These are phyloP conservation scores for Rhingia campestris DNA, from an alignment of 2,888 invertebrate genomes.

Conservation along the genomic window DNA sequence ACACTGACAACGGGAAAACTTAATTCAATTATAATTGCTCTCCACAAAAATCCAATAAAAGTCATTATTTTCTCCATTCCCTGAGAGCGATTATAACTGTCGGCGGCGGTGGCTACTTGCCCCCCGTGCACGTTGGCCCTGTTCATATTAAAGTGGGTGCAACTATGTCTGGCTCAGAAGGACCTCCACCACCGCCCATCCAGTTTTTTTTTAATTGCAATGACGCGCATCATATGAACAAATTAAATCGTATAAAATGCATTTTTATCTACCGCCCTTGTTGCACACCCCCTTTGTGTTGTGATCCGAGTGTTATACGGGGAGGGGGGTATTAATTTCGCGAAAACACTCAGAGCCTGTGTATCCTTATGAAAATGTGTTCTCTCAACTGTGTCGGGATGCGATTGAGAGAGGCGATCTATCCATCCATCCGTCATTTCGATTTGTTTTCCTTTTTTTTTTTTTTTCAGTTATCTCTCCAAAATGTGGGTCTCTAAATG, in stretches of 20 bases:
- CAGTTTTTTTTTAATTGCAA: conserved; percentile 70
- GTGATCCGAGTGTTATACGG: conserved; percentile 26
- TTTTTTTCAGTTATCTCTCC: conserved; percentile 19
- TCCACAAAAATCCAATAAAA: conserved; percentile 74
- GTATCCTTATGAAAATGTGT: conserved; percentile 29
- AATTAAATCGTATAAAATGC: conserved; percentile 67
- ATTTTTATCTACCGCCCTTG: conserved; percentile 40
- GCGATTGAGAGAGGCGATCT: not conserved
- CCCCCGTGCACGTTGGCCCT: not conserved
- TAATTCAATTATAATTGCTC: conserved; percentile 74
- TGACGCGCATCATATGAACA: conserved; percentile 70
- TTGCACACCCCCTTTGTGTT: conserved; percentile 16
- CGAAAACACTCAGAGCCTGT: conserved; percentile 6
- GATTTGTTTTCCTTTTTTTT: conserved; percentile 48
- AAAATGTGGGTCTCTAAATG: conserved; percentile 52
- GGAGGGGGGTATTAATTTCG: conserved; percentile 57
- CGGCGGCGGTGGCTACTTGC: conserved; percentile 18
- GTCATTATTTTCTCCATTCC: conserved; percentile 72
- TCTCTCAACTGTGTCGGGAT: conserved; percentile 19
- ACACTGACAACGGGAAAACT: conserved; percentile 62
- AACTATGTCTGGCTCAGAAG: conserved; percentile 17
- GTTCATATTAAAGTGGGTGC: conserved; percentile 24
- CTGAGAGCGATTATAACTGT: conserved; percentile 69
- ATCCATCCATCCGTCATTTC: conserved; percentile 49
- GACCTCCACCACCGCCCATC: conserved; percentile 5